Conservation (phyloP, 2,888 invertebrate genomes). For the Spialia ferax region DNA sequence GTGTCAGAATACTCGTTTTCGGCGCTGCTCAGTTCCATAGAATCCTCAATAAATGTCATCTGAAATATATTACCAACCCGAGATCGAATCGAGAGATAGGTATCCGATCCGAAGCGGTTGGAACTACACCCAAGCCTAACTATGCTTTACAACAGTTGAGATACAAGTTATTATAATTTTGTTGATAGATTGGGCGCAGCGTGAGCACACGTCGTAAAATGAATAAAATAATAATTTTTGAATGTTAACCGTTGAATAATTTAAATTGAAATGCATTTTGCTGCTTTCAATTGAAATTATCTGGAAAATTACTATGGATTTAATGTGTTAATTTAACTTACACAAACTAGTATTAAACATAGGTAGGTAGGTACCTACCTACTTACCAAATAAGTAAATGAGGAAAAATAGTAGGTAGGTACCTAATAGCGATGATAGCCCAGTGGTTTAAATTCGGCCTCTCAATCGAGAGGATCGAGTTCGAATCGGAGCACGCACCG, state of each 20-base stretch:
- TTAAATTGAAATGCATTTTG: background rate
- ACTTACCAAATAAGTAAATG: too few species aligned
- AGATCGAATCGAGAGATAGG: slow-evolving; percentile 40
- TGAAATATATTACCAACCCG: slow-evolving; percentile 67
- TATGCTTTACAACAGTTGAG: slow-evolving; percentile 19
- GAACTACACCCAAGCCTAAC: slow-evolving; percentile 41
- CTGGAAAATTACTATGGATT: too few species aligned
- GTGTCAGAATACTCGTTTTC: slow-evolving; percentile 62
- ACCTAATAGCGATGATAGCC: too few species aligned
- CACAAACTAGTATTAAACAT: too few species aligned
- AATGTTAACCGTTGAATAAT: background rate
- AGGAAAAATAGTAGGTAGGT: too few species aligned
- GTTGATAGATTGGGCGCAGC: background rate
- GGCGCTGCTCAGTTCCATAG: slow-evolving; percentile 65
- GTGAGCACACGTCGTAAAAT: background rate
- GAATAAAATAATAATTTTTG: background rate
- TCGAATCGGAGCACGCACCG: too few species aligned
- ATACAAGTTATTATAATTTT: background rate
- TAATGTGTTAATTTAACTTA: too few species aligned
- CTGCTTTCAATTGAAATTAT: too few species aligned
- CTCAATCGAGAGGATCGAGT: too few species aligned
- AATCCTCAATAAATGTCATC: slow-evolving; percentile 77
- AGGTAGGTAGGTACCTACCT: too few species aligned
- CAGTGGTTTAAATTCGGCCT: too few species aligned
- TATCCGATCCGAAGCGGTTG: slow-evolving; percentile 24